A percentile compares a stretch with the other conserved stretches of the same genome.
These are phyloP conservation scores for Apogon hyalosoma DNA, from an alignment of 2,797 vertebrate genomes.

Conservation along the genomic window DNA sequence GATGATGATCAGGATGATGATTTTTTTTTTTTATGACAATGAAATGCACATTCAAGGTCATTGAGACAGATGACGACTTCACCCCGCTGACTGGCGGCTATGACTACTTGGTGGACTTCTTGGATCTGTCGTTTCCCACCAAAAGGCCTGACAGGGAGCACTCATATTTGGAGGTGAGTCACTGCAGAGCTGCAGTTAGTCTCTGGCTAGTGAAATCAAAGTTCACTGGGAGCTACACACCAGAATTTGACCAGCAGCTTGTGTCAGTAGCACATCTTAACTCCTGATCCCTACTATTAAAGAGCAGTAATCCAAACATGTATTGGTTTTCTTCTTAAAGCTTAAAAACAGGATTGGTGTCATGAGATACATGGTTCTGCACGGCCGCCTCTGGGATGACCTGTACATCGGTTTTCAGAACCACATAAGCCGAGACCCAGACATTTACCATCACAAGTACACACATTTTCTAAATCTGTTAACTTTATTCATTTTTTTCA, in stretches of 20 bases:
- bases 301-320: background rate
- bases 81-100: constrained; percentile 66
- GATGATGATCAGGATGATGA: background rate
- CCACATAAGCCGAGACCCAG: constrained; percentile 83
- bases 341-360: constrained; percentile 82
- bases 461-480: too few relatives aligned
- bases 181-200: background rate
- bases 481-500: background rate
- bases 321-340: constrained; percentile 52
- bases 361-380: constrained; percentile 82
- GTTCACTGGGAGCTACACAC: too few relatives aligned
- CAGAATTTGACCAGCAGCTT: too few relatives aligned
- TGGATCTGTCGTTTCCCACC: constrained; percentile 83
- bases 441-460: constrained; percentile 87
- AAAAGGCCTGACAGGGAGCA: constrained; percentile 80
- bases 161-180: constrained; percentile 76
- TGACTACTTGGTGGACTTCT: constrained; percentile 87
- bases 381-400: constrained; percentile 86
- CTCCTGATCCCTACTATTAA: background rate
- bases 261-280: too few relatives aligned
- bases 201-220: too few relatives aligned
- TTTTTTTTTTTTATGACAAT: too few relatives aligned
- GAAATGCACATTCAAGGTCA: constrained; percentile 68
- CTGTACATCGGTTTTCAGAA: constrained; percentile 90
- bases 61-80: constrained; percentile 86